These are phyloP conservation scores for Diceros bicornis DNA, from an alignment of 2,797 vertebrate species.

Conservation along the genomic window DNA sequence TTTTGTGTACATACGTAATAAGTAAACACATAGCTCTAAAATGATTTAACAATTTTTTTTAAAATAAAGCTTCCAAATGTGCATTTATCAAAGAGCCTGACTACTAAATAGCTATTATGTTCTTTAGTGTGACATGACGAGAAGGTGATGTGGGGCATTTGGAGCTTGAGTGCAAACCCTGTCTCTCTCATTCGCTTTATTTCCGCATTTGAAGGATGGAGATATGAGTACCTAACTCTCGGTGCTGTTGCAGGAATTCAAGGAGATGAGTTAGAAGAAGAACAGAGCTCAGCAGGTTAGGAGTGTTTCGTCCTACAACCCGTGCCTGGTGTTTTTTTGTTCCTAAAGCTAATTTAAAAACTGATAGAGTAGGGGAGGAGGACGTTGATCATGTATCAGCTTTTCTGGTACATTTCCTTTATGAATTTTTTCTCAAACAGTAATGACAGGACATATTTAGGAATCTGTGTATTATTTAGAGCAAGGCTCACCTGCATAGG, in stretches of 20 bases:
- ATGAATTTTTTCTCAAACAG: neutral
- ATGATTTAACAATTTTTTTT: neutral
- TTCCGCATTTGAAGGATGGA: neutral
- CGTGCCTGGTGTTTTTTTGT: neutral
- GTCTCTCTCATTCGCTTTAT: neutral
- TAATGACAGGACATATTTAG: neutral
- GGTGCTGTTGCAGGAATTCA: neutral
- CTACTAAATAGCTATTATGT: neutral
- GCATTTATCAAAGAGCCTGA: neutral
- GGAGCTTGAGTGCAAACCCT: neutral
- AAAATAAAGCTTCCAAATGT: neutral
- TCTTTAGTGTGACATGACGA: neutral
- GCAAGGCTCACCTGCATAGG: neutral
- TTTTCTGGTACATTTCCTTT: neutral
- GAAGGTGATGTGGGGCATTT: neutral
- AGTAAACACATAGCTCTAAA: neutral
- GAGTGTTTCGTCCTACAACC: neutral
- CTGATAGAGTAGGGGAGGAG: neutral
- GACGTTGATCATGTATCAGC: too few species aligned
- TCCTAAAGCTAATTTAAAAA: neutral
- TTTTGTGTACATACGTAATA: neutral
- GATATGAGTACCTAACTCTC: neutral
- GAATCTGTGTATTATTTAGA: neutral
- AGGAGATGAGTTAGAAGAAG: neutral
- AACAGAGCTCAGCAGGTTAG: neutral